phyloP scores from a whole-genome alignment of 1,140 invertebrate genomes.

The Nymphalis io region DNA sequence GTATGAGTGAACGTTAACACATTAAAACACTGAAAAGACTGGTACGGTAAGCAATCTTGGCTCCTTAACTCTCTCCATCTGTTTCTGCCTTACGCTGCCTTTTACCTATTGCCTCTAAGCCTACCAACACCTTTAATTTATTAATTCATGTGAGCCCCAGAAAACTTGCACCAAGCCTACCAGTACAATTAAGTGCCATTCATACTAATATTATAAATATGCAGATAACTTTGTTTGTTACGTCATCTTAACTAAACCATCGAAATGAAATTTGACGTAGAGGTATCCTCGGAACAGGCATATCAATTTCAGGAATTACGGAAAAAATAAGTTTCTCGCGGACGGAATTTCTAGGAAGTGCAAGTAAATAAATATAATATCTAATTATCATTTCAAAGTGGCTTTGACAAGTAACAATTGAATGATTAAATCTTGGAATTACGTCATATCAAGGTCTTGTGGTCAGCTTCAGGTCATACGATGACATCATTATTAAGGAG shows the following conservation, averaged over 20 bases:
- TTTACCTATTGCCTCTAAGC: background rate
- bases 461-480: background rate
- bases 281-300: too few species aligned
- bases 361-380: background rate
- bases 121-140: background rate
- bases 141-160: too few species aligned
- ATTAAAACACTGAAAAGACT: too few species aligned
- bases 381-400: background rate
- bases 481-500: conserved; percentile 18
- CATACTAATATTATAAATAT: background rate
- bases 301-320: too few species aligned
- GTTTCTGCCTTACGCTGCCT: too few species aligned
- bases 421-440: conserved; percentile 4
- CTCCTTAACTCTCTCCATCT: too few species aligned
- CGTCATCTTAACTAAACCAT: background rate
- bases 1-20: too few species aligned
- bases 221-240: background rate
- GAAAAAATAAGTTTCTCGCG: too few species aligned
- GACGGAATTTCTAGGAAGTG: too few species aligned
- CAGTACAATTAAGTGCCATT: background rate
- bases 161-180: background rate
- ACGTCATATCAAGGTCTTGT: background rate
- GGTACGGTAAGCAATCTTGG: too few species aligned
- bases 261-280: background rate
- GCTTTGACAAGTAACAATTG: conserved; percentile 17